These are phyloP conservation scores for Thaumetopoea pityocampa DNA, from an alignment of 1,140 invertebrate species.

Conservation along the genomic window DNA sequence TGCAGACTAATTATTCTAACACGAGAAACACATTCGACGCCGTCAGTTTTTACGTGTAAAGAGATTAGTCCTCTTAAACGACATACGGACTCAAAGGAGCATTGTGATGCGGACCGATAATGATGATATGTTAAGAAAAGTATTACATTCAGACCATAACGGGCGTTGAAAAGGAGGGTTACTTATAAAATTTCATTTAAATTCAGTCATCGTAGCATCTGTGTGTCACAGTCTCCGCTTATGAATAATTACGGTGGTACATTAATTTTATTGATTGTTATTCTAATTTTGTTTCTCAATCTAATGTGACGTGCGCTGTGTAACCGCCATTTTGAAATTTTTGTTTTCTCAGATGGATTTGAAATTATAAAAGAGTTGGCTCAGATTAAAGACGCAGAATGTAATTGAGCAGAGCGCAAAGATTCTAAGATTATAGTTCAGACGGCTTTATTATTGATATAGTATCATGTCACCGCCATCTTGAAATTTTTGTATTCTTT, in stretches of 20 bases:
- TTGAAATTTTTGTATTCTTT: constrained; percentile 46
- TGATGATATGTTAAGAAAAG: constrained; percentile 71
- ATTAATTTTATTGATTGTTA: constrained; percentile 76
- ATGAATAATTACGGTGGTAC: constrained; percentile 68
- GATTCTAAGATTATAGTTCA: too few species aligned
- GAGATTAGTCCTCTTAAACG: constrained; percentile 71
- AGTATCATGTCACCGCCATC: too few species aligned
- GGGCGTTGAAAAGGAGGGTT: constrained; percentile 58
- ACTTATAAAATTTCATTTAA: constrained; percentile 72
- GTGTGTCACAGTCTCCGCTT: constrained; percentile 54
- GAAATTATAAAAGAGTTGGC: too few species aligned
- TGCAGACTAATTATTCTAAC: constrained; percentile 74
- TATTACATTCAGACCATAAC: constrained; percentile 63
- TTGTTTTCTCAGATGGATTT: constrained; percentile 47
- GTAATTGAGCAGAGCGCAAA: too few species aligned
- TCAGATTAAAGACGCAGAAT: too few species aligned
- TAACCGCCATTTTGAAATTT: constrained; percentile 50
- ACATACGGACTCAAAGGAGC: constrained; percentile 50
- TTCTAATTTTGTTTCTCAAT: constrained; percentile 73
- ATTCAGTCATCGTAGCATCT: constrained; percentile 60
- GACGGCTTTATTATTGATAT: too few species aligned
- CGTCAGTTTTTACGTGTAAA: constrained; percentile 70
- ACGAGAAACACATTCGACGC: constrained; percentile 69
- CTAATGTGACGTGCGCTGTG: constrained; percentile 66
- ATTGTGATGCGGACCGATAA: constrained; percentile 62